A percentile compares a stretch with the other conserved stretches of the same genome.
Conservation (phyloP, 2,797 vertebrate species). For the Galago senegalensis region DNA sequence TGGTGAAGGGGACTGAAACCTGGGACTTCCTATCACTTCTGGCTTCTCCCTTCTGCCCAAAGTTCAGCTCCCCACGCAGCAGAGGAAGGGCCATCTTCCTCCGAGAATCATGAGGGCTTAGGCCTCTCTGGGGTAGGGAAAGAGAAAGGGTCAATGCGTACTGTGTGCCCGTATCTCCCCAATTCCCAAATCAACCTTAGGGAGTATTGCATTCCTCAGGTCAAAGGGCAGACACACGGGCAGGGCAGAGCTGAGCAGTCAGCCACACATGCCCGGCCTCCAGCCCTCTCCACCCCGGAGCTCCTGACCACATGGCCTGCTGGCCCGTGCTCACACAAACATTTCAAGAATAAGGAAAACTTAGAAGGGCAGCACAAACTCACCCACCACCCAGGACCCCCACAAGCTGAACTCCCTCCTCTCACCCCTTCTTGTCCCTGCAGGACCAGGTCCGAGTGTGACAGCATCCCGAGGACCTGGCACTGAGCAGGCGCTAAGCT, state of each 20-base stretch:
- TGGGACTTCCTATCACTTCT: background rate
- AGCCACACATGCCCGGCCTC: no score
- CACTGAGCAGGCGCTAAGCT: background rate
- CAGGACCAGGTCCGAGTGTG: background rate
- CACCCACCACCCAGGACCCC: background rate
- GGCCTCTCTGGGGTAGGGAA: no score
- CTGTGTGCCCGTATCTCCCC: rapidly evolving
- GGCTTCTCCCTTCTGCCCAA: background rate
- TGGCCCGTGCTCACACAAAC: background rate
- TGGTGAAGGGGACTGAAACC: background rate
- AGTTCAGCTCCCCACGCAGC: no score
- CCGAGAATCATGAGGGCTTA: rapidly evolving
- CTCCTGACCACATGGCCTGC: background rate
- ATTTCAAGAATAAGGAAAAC: background rate
- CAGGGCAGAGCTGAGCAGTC: no score
- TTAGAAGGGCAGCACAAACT: background rate
- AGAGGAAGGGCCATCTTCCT: no score
- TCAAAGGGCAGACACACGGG: background rate
- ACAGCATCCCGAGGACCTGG: background rate
- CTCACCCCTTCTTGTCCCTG: background rate
- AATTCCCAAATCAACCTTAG: background rate
- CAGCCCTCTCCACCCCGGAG: background rate
- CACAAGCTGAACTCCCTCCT: background rate
- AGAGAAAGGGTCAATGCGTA: background rate
- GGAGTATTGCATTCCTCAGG: background rate